phyloP scores from a whole-genome alignment of 53 echinoderm and acorn worm genomes.

The Echinometra lucunter region DNA sequence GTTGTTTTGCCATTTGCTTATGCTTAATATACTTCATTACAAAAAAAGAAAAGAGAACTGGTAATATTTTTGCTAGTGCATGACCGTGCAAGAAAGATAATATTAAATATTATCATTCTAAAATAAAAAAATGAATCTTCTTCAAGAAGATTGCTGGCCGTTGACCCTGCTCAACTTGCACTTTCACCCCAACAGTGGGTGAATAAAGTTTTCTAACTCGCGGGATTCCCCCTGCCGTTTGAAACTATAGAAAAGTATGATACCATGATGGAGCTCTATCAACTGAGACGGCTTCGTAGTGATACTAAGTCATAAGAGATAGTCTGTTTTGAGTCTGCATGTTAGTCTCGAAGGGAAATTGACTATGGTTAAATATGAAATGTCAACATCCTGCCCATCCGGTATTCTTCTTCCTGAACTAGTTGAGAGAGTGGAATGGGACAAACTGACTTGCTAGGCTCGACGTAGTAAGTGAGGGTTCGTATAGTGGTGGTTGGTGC shows the following conservation, averaged over 20 bases:
- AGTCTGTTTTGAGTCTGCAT: constrained; percentile 20
- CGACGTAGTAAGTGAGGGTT: constrained; percentile 1
- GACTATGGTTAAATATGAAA: constrained; percentile 35
- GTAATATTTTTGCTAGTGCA: too few relatives aligned
- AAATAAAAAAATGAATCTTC: too few relatives aligned
- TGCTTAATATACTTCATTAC: too few relatives aligned
- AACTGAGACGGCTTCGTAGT: not conserved
- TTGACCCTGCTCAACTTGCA: not conserved
- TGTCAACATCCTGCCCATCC: constrained; percentile 57
- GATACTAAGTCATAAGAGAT: not conserved
- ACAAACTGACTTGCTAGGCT: not conserved
- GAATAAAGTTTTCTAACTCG: not conserved
- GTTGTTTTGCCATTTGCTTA: too few relatives aligned
- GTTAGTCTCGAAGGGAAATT: constrained; percentile 32
- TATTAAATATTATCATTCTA: too few relatives aligned
- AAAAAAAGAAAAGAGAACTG: too few relatives aligned
- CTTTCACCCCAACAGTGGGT: not conserved
- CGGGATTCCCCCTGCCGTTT: not conserved
- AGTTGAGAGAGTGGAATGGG: constrained; percentile 8
- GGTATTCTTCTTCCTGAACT: constrained; percentile 46
- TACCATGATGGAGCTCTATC: not conserved
- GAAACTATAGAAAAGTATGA: not conserved
- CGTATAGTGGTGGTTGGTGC: constrained; percentile 15
- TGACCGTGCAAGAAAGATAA: too few relatives aligned
- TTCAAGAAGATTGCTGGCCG: not conserved